These are phyloP conservation scores for Acanthosepion esculentum DNA, from an alignment of 2,888 invertebrate genomes.

Conservation along the genomic window DNA sequence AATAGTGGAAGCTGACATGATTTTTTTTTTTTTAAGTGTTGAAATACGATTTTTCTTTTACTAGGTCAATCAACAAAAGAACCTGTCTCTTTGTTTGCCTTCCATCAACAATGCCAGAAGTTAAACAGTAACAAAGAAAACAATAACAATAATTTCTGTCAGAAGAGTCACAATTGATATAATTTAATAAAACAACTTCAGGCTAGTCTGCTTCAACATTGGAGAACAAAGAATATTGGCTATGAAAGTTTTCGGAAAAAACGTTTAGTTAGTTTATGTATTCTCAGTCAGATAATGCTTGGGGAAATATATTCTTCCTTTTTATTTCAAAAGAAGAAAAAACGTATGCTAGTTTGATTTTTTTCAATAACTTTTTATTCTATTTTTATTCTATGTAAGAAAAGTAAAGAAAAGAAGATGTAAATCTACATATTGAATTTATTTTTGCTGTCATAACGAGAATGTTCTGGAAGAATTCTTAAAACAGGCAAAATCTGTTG, in stretches of 20 bases:
- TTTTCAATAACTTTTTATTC: neutral
- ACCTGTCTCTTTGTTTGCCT: neutral
- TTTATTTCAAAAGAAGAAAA: neutral
- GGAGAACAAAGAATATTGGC: slow-evolving; percentile 15
- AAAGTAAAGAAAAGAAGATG: neutral
- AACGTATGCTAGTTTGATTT: too few species aligned
- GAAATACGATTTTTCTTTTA: slow-evolving; percentile 7
- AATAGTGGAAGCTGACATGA: neutral
- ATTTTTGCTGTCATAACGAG: neutral
- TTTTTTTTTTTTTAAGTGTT: neutral
- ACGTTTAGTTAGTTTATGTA: neutral
- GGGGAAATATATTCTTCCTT: neutral
- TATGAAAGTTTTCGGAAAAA: neutral
- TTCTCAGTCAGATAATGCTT: neutral
- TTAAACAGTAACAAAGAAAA: neutral
- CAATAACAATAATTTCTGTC: neutral
- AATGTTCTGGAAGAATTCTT: neutral
- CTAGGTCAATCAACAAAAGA: neutral
- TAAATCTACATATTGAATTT: neutral
- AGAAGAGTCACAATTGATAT: slow-evolving; percentile 10
- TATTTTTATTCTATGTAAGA: neutral
- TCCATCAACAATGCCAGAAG: neutral
- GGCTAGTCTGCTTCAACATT: slow-evolving; percentile 1
- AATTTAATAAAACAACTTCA: neutral
- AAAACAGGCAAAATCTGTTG: too few species aligned